phyloP scores from a whole-genome alignment of 92 coral and sea anemone genomes.

The Zoanthus gigantus region DNA sequence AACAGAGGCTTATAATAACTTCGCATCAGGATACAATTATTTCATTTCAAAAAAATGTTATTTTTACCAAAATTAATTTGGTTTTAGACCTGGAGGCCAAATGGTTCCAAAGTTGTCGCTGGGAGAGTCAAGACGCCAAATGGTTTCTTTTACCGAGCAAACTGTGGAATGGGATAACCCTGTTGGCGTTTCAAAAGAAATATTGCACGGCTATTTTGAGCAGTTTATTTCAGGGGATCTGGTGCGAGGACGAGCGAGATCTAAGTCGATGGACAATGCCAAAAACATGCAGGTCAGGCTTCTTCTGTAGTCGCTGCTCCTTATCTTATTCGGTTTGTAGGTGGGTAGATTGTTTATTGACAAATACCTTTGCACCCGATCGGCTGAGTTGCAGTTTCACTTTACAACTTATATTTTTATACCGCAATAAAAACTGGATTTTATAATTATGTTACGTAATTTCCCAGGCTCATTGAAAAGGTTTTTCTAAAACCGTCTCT shows the following conservation, averaged over 20 bases:
- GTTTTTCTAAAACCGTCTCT: too few species aligned
- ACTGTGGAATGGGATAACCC: slow-evolving; percentile 77
- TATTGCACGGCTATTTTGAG: slow-evolving; percentile 75
- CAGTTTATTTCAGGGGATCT: slow-evolving; percentile 55
- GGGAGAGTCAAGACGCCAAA: slow-evolving; percentile 22
- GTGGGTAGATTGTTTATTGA: neutral
- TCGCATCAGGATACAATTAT: neutral
- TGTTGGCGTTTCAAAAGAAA: slow-evolving; percentile 71
- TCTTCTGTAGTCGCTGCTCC: too few species aligned
- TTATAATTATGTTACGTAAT: too few species aligned
- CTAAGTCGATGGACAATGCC: slow-evolving; percentile 15
- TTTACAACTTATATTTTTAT: too few species aligned
- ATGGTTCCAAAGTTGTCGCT: slow-evolving; percentile 25
- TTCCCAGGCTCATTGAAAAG: too few species aligned
- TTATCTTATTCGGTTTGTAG: neutral
- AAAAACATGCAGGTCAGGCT: slow-evolving; percentile 58
- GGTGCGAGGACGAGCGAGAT: slow-evolving; percentile 31
- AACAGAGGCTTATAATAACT: neutral
- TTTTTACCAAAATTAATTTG: neutral
- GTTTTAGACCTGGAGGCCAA: slow-evolving; percentile 10
- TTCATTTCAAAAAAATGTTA: neutral
- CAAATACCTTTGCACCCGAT: too few species aligned
- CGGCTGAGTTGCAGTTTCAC: too few species aligned
- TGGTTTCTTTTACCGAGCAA: slow-evolving; percentile 47
- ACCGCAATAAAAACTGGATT: too few species aligned